These are phyloP conservation scores for Agraylea sexmaculata DNA, from an alignment of 1,140 invertebrate genomes.

Conservation along the genomic window DNA sequence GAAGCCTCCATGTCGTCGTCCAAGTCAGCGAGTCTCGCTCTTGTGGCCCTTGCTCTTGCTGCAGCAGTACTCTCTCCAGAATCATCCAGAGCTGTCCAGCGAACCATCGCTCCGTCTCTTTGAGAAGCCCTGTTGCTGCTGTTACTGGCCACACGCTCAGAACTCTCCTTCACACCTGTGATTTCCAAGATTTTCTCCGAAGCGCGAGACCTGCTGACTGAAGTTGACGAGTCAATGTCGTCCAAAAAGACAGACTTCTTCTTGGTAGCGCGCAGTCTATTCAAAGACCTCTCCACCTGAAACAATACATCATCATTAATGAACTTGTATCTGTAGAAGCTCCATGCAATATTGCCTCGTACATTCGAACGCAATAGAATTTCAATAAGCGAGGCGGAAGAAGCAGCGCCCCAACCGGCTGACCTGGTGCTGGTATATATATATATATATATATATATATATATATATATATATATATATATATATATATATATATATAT, in stretches of 20 bases:
- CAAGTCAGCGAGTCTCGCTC: slow-evolving; percentile 44
- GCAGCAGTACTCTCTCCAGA: slow-evolving; percentile 27
- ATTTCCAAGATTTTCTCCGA: slow-evolving; percentile 47
- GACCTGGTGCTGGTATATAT: too few species aligned
- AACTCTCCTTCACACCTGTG: slow-evolving; percentile 38
- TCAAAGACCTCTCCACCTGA: slow-evolving; percentile 36
- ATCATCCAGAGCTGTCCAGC: slow-evolving; percentile 41
- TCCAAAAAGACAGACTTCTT: slow-evolving; percentile 40
- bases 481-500: too few species aligned
- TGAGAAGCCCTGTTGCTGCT: slow-evolving; percentile 18
- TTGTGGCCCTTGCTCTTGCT: slow-evolving; percentile 30
- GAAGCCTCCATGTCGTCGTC: slow-evolving; percentile 49
- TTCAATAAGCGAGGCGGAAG: too few species aligned
- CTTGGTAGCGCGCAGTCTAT: slow-evolving; percentile 40
- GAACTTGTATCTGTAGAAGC: too few species aligned
- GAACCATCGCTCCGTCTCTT: slow-evolving; percentile 28
- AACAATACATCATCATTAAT: too few species aligned
- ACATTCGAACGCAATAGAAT: too few species aligned
- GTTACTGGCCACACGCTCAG: slow-evolving; percentile 34
- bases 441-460: too few species aligned
- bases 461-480: too few species aligned
- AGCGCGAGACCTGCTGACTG: slow-evolving; percentile 39
- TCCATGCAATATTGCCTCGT: too few species aligned
- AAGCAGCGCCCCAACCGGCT: too few species aligned
- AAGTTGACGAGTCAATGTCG: slow-evolving; percentile 44